These are phyloP conservation scores for Hypselothyrea guttata DNA, from an alignment of 2,888 invertebrate genomes.

Conservation along the genomic window DNA sequence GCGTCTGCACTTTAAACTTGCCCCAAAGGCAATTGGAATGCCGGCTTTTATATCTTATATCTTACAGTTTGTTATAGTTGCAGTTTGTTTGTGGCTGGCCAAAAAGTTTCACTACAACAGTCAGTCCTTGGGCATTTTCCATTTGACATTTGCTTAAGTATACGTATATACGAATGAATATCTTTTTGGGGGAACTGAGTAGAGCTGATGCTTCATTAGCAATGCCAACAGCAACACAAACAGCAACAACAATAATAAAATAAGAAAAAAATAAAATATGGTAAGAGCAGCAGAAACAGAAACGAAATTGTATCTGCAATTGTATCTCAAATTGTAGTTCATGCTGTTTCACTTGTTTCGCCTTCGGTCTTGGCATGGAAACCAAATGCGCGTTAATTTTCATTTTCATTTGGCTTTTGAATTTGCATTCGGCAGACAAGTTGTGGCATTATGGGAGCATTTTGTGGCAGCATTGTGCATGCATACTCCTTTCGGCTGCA, in stretches of 20 bases:
- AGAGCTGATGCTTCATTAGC: conserved; percentile 59
- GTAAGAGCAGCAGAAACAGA: too few relatives aligned
- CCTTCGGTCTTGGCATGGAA: conserved; percentile 14
- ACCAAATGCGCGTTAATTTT: conserved; percentile 50
- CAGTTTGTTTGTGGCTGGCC: conserved; percentile 34
- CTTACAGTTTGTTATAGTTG: conserved; percentile 10
- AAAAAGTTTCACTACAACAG: conserved; percentile 16
- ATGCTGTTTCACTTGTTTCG: conserved; percentile 18
- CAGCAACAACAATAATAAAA: conserved; percentile 11
- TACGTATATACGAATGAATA: not conserved
- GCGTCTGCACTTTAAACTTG: conserved; percentile 43
- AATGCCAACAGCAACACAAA: conserved; percentile 23
- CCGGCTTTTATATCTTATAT: conserved; percentile 32
- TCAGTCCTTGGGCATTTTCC: conserved; percentile 10
- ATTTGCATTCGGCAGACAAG: conserved; percentile 48
- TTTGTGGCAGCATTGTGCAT: conserved; percentile 13
- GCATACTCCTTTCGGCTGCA: conserved; percentile 22
- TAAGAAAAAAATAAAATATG: not conserved
- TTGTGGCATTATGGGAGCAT: conserved; percentile 22
- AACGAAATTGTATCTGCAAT: conserved; percentile 15
- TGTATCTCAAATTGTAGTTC: conserved; percentile 34
- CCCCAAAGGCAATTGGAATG: conserved; percentile 41
- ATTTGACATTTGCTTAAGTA: conserved; percentile 36
- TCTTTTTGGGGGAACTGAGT: not conserved
- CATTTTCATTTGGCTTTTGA: conserved; percentile 52